A percentile compares a stretch with the other conserved stretches of the same genome.
Conservation (phyloP, 2,797 vertebrate species). For the Martes flavigula region DNA sequence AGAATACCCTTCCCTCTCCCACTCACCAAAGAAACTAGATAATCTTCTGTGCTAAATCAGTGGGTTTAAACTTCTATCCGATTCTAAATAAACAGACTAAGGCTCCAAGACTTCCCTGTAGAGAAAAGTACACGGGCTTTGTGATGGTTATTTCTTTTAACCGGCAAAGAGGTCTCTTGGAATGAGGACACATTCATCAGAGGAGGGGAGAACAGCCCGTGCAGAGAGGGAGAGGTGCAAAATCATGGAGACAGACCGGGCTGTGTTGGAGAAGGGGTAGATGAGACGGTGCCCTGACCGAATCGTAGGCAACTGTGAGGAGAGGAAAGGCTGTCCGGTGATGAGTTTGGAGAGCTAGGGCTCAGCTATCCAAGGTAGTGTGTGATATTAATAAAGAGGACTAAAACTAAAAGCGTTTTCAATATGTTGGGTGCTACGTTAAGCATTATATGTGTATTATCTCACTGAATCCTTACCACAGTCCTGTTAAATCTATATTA, state of each 20-base stretch:
- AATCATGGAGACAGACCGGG: background rate
- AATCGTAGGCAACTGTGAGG: background rate
- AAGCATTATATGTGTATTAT: background rate
- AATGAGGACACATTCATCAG: background rate
- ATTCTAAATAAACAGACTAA: background rate
- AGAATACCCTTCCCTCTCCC: background rate
- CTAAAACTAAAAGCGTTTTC: constrained; percentile 27
- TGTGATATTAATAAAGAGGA: background rate
- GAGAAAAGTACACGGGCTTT: background rate
- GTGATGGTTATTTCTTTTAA: background rate
- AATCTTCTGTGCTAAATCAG: background rate
- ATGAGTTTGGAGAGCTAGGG: background rate
- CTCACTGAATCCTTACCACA: background rate
- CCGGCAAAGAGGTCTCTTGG: background rate
- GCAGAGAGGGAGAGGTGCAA: background rate
- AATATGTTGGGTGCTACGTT: background rate
- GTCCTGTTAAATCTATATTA: background rate
- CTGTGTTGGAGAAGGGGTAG: background rate
- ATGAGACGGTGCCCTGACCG: background rate
- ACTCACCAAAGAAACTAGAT: background rate
- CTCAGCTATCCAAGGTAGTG: background rate
- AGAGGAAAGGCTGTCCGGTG: background rate
- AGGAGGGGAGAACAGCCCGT: background rate
- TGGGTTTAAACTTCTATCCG: background rate
- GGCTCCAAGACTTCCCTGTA: background rate